These are phyloP conservation scores for Drosophila nigricruria DNA, from an alignment of 2,888 invertebrate species.

Conservation along the genomic window DNA sequence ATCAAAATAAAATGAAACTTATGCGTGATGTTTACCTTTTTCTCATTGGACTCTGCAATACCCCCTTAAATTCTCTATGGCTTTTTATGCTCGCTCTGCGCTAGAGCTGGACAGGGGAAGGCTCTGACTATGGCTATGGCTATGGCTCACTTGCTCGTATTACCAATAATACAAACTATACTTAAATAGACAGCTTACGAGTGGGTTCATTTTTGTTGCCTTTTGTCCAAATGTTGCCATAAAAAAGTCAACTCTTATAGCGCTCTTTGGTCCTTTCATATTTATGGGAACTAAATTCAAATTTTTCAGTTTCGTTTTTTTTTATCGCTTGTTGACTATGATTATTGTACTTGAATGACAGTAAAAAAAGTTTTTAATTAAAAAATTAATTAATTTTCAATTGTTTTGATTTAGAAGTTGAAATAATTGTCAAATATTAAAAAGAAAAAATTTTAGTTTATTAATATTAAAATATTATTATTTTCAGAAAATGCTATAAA, in stretches of 20 bases:
- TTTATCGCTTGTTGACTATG: background rate
- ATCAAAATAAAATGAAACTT: constrained; percentile 84
- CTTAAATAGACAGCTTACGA: constrained; percentile 22
- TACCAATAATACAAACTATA: constrained; percentile 56
- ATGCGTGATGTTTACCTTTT: constrained; percentile 78
- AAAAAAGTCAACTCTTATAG: constrained; percentile 12
- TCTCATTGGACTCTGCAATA: constrained; percentile 43
- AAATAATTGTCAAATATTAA: too few species aligned
- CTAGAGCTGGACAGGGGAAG: constrained; percentile 1
- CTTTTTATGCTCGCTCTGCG: constrained; percentile 33
- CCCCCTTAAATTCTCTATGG: background rate
- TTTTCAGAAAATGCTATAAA: too few species aligned
- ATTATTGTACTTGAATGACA: background rate
- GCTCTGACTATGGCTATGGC: too few species aligned
- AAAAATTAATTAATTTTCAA: background rate
- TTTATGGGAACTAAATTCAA: background rate
- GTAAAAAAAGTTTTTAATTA: background rate
- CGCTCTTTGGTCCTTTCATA: background rate
- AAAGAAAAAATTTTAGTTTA: too few species aligned
- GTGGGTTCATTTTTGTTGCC: background rate
- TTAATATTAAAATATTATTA: too few species aligned
- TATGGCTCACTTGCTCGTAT: constrained; percentile 29
- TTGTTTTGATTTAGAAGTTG: too few species aligned
- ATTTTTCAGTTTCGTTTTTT: background rate
- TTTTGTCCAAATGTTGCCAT: background rate